Evolutionary conservation across 2,888 invertebrate species (phyloP).

Genomic region (Xylota segnis): DNA sequence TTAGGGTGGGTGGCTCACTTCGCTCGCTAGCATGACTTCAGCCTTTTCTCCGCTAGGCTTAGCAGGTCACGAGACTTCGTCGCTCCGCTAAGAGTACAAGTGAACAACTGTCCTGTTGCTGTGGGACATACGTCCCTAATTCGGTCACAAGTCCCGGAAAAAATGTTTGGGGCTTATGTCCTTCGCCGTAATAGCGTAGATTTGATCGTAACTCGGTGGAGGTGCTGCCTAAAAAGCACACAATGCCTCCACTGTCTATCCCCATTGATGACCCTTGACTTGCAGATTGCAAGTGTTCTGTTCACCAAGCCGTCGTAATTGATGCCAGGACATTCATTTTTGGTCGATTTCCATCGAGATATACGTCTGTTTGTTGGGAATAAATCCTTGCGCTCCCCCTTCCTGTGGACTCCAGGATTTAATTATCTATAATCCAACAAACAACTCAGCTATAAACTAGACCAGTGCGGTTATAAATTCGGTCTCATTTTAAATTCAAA

Average conservation of each 20-base stretch:
- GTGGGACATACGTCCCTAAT: too few species aligned
- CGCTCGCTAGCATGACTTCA: too few species aligned
- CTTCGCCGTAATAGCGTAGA: too few species aligned
- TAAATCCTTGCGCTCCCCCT: conserved; percentile 14
- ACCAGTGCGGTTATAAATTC: conserved; percentile 4
- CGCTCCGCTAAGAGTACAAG: too few species aligned
- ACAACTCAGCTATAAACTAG: conserved; percentile 13
- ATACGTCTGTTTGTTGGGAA: conserved; percentile 9
- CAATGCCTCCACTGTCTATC: conserved; percentile 15
- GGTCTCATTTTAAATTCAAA: conserved; percentile 39
- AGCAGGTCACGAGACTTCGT: too few species aligned
- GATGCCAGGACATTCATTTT: conserved; percentile 21
- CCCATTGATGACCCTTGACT: background rate
- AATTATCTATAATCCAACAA: conserved; percentile 42
- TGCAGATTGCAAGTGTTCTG: background rate
- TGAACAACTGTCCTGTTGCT: too few species aligned
- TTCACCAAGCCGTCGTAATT: conserved; percentile 15
- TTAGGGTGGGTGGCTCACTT: too few species aligned
- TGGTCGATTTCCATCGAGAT: conserved; percentile 5
- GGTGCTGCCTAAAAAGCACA: too few species aligned
- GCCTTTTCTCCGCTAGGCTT: too few species aligned
- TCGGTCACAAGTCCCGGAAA: too few species aligned
- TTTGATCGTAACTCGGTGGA: too few species aligned
- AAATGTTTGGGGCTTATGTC: too few species aligned
- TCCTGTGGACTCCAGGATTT: conserved; percentile 19